These are phyloP conservation scores for Melanotaenia trifasciata DNA, from an alignment of 2,797 vertebrate species.

Conservation along the genomic window DNA sequence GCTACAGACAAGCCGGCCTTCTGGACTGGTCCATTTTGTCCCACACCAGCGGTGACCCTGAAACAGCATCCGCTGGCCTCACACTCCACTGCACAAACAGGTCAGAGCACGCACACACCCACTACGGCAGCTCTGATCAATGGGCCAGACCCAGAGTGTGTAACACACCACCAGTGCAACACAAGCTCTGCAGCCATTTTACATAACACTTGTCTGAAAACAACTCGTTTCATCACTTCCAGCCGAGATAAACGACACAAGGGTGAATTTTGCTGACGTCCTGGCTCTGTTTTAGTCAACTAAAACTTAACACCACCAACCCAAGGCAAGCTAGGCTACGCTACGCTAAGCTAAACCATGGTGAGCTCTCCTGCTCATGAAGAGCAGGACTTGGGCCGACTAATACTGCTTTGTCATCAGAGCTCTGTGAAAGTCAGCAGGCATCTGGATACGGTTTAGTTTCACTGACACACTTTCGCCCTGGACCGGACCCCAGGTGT, in stretches of 20 bases:
- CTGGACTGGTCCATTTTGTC: slow-evolving; percentile 76
- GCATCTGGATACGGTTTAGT: slow-evolving; percentile 23
- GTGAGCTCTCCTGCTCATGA: not conserved
- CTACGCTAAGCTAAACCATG: not conserved
- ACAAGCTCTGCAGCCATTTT: slow-evolving; percentile 46
- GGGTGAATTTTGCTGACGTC: not conserved
- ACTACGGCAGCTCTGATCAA: slow-evolving; percentile 60
- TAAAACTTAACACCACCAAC: not conserved
- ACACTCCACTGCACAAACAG: slow-evolving; percentile 83
- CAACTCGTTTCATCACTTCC: slow-evolving; percentile 6
- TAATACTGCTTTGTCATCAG: slow-evolving; percentile 63
- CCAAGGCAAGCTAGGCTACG: not conserved
- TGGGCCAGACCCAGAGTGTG: slow-evolving; percentile 58
- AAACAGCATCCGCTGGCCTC: slow-evolving; percentile 80
- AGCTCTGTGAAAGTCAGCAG: slow-evolving; percentile 33
- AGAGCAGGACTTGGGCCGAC: too few species aligned
- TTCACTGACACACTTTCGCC: slow-evolving; percentile 53
- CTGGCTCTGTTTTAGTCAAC: slow-evolving; percentile 6
- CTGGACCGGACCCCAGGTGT: slow-evolving; percentile 38
- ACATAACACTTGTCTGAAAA: slow-evolving; percentile 40
- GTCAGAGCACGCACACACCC: slow-evolving; percentile 65
- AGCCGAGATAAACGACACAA: not conserved
- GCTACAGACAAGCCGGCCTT: slow-evolving; percentile 53
- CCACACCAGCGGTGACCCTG: slow-evolving; percentile 78
- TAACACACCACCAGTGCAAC: slow-evolving; percentile 63